phyloP scores from a whole-genome alignment of 1,140 invertebrate species.

The Diachasmimorpha longicaudata region DNA sequence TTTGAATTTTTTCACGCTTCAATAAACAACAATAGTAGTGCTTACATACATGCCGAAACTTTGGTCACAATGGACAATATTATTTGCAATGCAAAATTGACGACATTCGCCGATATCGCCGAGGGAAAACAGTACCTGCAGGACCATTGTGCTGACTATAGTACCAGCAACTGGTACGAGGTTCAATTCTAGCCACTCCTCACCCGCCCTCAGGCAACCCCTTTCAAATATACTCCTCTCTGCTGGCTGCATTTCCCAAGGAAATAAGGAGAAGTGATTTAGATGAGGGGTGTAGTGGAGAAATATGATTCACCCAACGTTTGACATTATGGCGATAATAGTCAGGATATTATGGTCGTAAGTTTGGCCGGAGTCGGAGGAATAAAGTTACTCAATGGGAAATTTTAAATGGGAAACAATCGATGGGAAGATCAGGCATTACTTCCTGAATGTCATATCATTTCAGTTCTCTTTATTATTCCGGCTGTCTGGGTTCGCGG shows the following conservation, averaged over 20 bases:
- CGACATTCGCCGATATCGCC: slow-evolving; percentile 1
- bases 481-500: too few species aligned
- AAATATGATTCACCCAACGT: neutral
- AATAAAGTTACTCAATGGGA: too few species aligned
- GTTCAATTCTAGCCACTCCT: slow-evolving; percentile 94
- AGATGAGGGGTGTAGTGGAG: neutral
- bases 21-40: neutral
- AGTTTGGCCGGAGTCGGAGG: too few species aligned
- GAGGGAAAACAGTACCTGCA: slow-evolving; percentile 72
- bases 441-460: too few species aligned
- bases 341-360: too few species aligned
- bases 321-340: too few species aligned
- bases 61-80: slow-evolving; percentile 11
- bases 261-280: slow-evolving; percentile 39
- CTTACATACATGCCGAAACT: neutral
- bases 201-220: slow-evolving; percentile 89
- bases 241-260: slow-evolving; percentile 67
- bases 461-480: too few species aligned
- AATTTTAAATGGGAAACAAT: too few species aligned
- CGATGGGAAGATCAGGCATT: too few species aligned
- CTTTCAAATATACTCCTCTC: slow-evolving; percentile 91
- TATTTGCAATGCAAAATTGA: slow-evolving; percentile 14
- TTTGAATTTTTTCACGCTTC: neutral
- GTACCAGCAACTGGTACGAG: slow-evolving; percentile 85
- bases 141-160: slow-evolving; percentile 79